phyloP scores from a whole-genome alignment of 1,140 invertebrate species.

The Lucilia sericata region DNA sequence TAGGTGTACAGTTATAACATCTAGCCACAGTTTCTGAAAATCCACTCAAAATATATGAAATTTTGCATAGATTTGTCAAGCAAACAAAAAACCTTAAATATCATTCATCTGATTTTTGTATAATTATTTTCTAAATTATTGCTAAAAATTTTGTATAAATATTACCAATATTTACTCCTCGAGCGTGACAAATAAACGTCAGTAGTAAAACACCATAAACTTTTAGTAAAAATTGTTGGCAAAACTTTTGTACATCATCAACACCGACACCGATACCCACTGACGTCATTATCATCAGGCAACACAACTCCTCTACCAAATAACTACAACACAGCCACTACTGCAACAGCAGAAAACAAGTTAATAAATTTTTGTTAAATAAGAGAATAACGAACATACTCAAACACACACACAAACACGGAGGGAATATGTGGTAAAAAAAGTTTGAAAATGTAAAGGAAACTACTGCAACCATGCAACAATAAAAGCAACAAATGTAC shows the following conservation, averaged over 20 bases:
- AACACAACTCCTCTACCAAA: neutral
- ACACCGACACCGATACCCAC: neutral
- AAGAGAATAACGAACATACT: neutral
- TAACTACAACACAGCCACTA: neutral
- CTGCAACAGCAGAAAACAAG: neutral
- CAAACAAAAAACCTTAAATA: too few relatives aligned
- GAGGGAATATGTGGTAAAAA: neutral
- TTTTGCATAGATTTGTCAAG: too few relatives aligned
- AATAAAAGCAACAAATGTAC: neutral
- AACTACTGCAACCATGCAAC: neutral
- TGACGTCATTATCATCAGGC: neutral
- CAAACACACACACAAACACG: neutral
- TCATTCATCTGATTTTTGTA: too few relatives aligned
- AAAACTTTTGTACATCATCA: neutral
- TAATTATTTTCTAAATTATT: too few relatives aligned
- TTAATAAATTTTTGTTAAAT: conserved; percentile 17
- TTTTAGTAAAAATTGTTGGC: neutral
- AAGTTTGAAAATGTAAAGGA: neutral
- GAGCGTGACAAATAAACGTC: neutral
- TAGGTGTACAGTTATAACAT: too few relatives aligned
- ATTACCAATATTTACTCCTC: neutral
- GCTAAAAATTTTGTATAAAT: too few relatives aligned
- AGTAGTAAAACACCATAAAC: neutral
- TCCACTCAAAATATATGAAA: too few relatives aligned
- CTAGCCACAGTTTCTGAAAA: too few relatives aligned